These are phyloP conservation scores for Thereuonema tuberculata DNA, from an alignment of 1,140 invertebrate species.

Conservation along the genomic window DNA sequence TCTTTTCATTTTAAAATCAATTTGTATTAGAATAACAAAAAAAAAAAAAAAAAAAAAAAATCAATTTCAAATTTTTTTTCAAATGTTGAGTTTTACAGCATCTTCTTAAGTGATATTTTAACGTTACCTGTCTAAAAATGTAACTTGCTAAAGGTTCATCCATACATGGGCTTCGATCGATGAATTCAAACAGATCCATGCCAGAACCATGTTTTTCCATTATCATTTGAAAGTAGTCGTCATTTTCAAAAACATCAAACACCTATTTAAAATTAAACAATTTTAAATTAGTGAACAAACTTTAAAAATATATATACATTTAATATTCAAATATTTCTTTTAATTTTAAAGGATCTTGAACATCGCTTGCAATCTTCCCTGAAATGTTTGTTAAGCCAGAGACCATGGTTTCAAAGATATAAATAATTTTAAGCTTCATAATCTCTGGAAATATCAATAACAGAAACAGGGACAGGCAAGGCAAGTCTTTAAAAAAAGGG, in stretches of 20 bases:
- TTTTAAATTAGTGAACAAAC: too few species aligned
- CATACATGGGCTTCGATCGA: slow-evolving; percentile 49
- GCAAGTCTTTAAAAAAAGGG: too few species aligned
- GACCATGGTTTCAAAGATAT: too few species aligned
- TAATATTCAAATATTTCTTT: too few species aligned
- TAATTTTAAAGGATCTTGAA: too few species aligned
- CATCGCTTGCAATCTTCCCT: too few species aligned
- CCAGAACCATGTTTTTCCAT: slow-evolving; percentile 68
- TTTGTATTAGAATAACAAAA: not conserved
- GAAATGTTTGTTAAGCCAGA: too few species aligned
- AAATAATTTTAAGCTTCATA: too few species aligned
- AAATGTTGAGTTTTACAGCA: not conserved
- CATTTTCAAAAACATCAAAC: slow-evolving; percentile 57
- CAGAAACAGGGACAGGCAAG: too few species aligned
- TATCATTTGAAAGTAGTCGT: slow-evolving; percentile 55
- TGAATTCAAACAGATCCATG: slow-evolving; percentile 67
- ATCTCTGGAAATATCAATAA: too few species aligned
- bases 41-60: slow-evolving; percentile 6
- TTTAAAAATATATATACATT: too few species aligned
- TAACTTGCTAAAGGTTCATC: slow-evolving; percentile 55
- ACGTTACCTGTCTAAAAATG: slow-evolving; percentile 48
- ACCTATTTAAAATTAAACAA: slow-evolving; percentile 33
- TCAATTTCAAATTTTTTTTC: not conserved
- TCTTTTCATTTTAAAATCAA: too few species aligned
- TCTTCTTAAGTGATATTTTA: slow-evolving; percentile 26